Base-by-base conservation (phyloP, 2,888 invertebrate species). In the Emmelina monodactyla region DNA sequence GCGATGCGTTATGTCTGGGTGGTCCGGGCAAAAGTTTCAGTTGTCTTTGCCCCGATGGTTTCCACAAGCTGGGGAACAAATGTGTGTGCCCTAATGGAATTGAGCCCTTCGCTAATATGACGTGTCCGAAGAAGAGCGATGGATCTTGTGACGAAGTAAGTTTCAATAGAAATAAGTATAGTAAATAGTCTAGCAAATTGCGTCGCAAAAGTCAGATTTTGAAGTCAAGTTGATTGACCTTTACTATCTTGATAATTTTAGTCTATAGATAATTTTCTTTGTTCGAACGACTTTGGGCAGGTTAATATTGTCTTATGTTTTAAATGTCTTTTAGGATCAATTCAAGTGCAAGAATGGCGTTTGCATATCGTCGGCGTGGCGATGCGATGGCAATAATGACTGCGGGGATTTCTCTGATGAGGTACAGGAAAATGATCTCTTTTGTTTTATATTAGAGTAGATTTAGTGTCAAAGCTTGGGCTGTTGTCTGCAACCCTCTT, bases 41-140 rank as follows among this genome's bases (percentile, higher is more conserved):
- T 2, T 94, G 94, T 51, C 72, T 91, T 2, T 95, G 94, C 55
- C 92, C 93, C 0, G 91, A 93, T 52, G 91, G 89, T 0, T 84
- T 89, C 68, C 76, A 68, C 42, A 70, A 67, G 47, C 38, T 50
- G 0, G 57, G 62, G 11, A 83, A 82, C 0, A 83, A 83, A 48
- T 95, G 95, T 56, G 61, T 90, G 57, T 95, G 94, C 62, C 89
- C 89, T 0, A 89, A 89, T 35, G 86, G 85, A 1, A 62, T 81
- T 32, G 62, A 65, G 34, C 87, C 90, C 0, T 78, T 68, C 19
- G 63, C 69, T 0, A 90, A 91, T 55, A 85, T 87, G 53, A 88
- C 88, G 0, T 92, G 92, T 49, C 85, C 87, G 0, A 78, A 82
- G 50, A 82, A 82, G 22, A 50, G 55, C 22, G 83, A 82, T 1